Conservation (phyloP, 2,113 vertebrate species). For the Urocolius indicus region DNA sequence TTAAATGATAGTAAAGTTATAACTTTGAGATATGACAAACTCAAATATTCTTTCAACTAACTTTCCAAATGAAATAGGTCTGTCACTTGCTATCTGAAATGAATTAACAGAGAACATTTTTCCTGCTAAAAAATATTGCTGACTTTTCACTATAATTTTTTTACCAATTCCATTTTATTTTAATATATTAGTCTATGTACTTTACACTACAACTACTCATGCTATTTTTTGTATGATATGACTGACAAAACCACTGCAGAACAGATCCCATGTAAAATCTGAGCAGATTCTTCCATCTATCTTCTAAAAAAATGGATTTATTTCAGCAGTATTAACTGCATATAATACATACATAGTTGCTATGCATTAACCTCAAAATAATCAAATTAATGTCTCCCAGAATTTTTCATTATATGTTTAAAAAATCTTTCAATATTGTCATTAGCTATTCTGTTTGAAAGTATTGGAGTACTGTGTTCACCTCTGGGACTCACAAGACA, state of each 20-base stretch:
- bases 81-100: background rate
- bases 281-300: background rate
- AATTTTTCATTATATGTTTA: background rate
- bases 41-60: background rate
- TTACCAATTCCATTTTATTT: background rate
- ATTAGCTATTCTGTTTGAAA: background rate
- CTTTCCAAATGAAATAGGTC: background rate
- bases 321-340: background rate
- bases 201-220: background rate
- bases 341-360: rapidly evolving
- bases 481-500: too few species aligned
- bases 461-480: too few species aligned
- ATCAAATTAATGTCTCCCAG: background rate
- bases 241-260: background rate
- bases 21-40: background rate
- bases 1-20: background rate
- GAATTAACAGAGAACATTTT: background rate
- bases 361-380: background rate
- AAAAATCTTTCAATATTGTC: background rate
- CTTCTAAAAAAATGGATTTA: background rate
- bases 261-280: background rate
- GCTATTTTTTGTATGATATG: background rate
- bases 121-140: background rate
- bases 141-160: background rate
- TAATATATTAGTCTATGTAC: background rate